phyloP scores from a whole-genome alignment of 2,888 invertebrate species.

The Stenichneumon culpator region DNA sequence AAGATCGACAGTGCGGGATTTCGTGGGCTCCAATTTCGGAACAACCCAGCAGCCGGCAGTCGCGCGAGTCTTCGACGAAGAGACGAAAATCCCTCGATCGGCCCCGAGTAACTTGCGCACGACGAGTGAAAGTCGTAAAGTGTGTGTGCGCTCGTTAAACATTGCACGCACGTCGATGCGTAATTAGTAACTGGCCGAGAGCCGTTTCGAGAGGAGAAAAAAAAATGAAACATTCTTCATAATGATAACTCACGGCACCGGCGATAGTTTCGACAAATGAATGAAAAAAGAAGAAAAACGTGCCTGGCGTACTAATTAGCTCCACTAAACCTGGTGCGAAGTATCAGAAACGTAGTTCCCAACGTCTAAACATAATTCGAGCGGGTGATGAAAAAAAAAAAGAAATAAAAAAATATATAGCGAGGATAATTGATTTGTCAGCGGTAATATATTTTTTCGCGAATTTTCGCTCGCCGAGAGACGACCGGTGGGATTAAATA shows the following conservation, averaged over 20 bases:
- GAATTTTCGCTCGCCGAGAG: neutral
- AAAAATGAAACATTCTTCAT: conserved; percentile 5
- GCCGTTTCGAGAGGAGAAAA: conserved; percentile 7
- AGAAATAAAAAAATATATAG: neutral
- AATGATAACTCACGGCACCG: conserved; percentile 27
- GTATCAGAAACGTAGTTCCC: too few relatives aligned
- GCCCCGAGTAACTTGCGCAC: conserved; percentile 2
- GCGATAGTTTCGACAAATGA: conserved; percentile 22
- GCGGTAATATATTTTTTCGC: neutral
- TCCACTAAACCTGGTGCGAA: neutral
- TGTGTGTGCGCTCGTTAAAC: conserved; percentile 68
- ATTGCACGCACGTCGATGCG: conserved; percentile 68
- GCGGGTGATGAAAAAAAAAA: neutral
- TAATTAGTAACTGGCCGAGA: conserved; percentile 65
- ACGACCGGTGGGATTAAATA: conserved; percentile 33
- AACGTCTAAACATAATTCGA: neutral
- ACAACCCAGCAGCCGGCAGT: neutral
- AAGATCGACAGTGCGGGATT: neutral
- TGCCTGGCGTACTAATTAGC: conserved; percentile 3
- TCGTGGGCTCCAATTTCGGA: neutral
- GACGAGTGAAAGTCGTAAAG: conserved; percentile 66
- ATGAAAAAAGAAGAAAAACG: neutral
- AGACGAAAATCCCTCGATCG: conserved; percentile 27
- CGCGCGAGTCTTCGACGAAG: neutral
- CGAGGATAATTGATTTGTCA: conserved; percentile 41